A percentile compares a stretch with the other conserved stretches of the same genome.
phyloP scores from a whole-genome alignment of 1,140 invertebrate genomes.

The Brachionus plicatilis region DNA sequence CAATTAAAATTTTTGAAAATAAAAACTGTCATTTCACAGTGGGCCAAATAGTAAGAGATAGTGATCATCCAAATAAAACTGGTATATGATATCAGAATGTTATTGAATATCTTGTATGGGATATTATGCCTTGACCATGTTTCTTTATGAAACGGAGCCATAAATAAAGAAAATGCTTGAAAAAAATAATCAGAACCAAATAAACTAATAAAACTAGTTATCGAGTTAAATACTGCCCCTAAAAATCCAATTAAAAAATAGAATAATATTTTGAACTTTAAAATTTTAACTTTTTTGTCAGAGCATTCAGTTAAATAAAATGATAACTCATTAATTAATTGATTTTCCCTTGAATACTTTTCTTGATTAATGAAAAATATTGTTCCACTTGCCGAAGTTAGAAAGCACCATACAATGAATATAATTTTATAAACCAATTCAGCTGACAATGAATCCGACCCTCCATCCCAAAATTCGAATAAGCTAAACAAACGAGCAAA shows the following conservation, averaged over 20 bases:
- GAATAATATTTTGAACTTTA: background rate
- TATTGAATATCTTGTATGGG: conserved; percentile 1
- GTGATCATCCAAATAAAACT: background rate
- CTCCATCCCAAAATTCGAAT: background rate
- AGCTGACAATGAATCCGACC: background rate
- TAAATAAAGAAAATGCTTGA: background rate
- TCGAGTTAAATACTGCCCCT: background rate
- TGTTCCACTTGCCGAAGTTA: background rate
- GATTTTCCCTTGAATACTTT: background rate
- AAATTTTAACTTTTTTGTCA: background rate
- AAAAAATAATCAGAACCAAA: conserved; percentile 27
- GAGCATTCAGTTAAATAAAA: background rate
- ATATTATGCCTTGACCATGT: conserved; percentile 2
- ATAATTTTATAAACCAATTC: conserved; percentile 10
- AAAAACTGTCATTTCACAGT: background rate
- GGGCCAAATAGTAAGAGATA: background rate
- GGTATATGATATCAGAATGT: background rate
- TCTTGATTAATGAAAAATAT: conserved; percentile 29
- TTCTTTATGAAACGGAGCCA: conserved; percentile 9
- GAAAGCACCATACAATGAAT: background rate
- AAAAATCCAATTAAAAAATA: background rate
- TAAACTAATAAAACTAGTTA: background rate
- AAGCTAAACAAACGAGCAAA: background rate
- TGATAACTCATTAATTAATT: background rate
- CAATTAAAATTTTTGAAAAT: background rate